phyloP scores from a whole-genome alignment of 2,113 vertebrate genomes.

The Grammomys surdaster region DNA sequence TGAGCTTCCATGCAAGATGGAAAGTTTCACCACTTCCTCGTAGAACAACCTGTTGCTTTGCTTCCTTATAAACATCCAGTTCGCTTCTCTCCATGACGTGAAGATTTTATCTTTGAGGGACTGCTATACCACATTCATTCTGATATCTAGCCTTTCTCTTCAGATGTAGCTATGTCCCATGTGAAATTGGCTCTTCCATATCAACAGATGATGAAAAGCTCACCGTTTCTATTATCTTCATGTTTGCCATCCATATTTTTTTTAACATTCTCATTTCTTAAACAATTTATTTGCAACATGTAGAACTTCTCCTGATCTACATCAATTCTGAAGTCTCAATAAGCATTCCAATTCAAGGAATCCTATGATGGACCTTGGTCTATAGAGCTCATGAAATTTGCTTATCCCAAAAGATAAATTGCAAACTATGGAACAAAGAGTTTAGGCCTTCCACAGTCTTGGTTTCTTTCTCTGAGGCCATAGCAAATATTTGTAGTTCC shows the following conservation, averaged over 20 bases:
- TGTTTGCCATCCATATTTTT: not conserved
- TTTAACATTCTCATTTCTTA: not conserved
- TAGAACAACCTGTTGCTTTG: not conserved
- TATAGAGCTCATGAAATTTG: not conserved
- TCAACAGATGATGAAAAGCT: not conserved
- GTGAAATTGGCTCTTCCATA: not conserved
- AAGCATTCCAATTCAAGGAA: not conserved
- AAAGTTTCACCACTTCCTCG: not conserved
- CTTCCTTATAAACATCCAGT: not conserved
- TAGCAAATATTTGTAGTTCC: not conserved
- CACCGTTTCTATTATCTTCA: not conserved
- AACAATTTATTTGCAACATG: not conserved
- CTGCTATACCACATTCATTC: not conserved
- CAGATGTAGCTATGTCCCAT: fast-evolving
- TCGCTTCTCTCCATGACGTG: too few species aligned
- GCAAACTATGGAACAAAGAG: not conserved
- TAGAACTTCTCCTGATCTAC: not conserved
- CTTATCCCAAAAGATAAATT: not conserved
- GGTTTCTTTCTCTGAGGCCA: not conserved
- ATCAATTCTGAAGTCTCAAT: not conserved
- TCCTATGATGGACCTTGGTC: not conserved
- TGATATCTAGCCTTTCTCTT: not conserved
- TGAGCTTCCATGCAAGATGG: not conserved
- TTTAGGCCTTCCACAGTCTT: not conserved
- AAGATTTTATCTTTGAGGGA: too few species aligned